A percentile compares a stretch with the other conserved stretches of the same genome.
Evolutionary conservation across 1,140 invertebrate species (phyloP).

Genomic region (Zaprionus nigranus): DNA sequence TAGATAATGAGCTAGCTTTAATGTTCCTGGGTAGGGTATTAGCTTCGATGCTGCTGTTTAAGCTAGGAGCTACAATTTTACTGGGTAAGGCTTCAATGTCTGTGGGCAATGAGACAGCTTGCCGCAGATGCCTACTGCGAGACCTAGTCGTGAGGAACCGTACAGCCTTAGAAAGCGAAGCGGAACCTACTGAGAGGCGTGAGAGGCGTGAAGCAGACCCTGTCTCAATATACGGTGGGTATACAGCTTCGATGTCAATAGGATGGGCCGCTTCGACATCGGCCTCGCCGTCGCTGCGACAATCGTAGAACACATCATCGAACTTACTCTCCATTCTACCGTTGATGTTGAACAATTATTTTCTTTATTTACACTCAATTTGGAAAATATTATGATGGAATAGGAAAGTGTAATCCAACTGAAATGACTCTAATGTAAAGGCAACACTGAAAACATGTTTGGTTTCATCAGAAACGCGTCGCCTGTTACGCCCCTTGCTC

Average conservation of each 20-base stretch:
- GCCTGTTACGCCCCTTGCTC: constrained; percentile 5
- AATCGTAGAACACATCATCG: constrained; percentile 62
- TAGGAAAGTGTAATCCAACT: constrained; percentile 5
- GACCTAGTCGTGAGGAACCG: too few relatives aligned
- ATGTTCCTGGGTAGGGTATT: too few relatives aligned
- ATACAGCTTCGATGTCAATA: not conserved
- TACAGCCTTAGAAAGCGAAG: not conserved
- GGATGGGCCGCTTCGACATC: not conserved
- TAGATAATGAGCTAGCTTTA: too few relatives aligned
- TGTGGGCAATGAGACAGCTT: too few relatives aligned
- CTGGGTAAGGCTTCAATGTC: too few relatives aligned
- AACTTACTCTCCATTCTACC: not conserved
- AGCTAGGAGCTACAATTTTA: too few relatives aligned
- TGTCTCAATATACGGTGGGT: not conserved
- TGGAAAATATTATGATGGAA: constrained; percentile 8
- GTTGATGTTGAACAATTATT: not conserved
- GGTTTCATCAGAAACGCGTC: not conserved
- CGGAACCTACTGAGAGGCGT: too few relatives aligned
- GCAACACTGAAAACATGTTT: not conserved
- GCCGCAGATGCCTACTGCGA: too few relatives aligned
- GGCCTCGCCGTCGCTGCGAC: constrained; percentile 41
- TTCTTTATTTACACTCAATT: constrained; percentile 32
- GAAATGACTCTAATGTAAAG: constrained; percentile 1
- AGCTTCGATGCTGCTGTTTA: too few relatives aligned
- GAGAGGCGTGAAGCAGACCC: too few relatives aligned